Percentiles rank a stretch among this genome's conserved stretches.
Evolutionary conservation across 2,888 invertebrate genomes (phyloP).

Genomic region (Scaptodrosophila latifasciaeformis): DNA sequence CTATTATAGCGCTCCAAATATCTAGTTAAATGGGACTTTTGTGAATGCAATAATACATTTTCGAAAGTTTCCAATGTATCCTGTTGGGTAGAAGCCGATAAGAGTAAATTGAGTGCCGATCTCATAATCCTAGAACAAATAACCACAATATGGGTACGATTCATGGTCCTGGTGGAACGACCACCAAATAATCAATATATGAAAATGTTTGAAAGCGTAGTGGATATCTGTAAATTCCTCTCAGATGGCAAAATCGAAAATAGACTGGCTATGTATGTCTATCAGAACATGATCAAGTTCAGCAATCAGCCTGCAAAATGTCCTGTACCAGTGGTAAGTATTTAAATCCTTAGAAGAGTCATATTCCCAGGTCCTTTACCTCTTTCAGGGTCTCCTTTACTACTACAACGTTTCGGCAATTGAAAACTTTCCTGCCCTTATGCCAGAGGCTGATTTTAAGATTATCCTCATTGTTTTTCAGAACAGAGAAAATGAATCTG

Average conservation of each 20-base stretch:
- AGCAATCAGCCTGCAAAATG: constrained; percentile 20
- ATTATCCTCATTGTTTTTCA: neutral
- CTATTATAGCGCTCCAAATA: constrained; percentile 22
- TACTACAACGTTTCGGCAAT: constrained; percentile 13
- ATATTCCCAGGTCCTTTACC: neutral
- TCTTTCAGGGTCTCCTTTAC: constrained; percentile 23
- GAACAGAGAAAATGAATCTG: too few relatives aligned
- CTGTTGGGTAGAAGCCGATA: constrained; percentile 12
- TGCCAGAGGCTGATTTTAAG: constrained; percentile 27
- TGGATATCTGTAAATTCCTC: constrained; percentile 17
- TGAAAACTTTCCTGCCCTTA: constrained; percentile 20
- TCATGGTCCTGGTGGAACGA: constrained; percentile 12
- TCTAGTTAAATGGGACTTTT: constrained; percentile 8
- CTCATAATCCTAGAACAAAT: neutral
- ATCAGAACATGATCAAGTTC: constrained; percentile 7
- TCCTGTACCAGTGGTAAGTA: constrained; percentile 17
- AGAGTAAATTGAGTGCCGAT: neutral
- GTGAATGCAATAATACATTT: constrained; percentile 11
- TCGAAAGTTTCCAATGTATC: neutral
- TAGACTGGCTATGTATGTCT: neutral
- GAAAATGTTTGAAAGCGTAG: constrained; percentile 9
- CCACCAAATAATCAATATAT: constrained; percentile 12
- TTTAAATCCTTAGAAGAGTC: neutral
- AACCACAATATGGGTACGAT: neutral
- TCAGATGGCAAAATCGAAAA: neutral